Conservation (phyloP, 2,797 vertebrate species). For the Chelon labrosus region DNA sequence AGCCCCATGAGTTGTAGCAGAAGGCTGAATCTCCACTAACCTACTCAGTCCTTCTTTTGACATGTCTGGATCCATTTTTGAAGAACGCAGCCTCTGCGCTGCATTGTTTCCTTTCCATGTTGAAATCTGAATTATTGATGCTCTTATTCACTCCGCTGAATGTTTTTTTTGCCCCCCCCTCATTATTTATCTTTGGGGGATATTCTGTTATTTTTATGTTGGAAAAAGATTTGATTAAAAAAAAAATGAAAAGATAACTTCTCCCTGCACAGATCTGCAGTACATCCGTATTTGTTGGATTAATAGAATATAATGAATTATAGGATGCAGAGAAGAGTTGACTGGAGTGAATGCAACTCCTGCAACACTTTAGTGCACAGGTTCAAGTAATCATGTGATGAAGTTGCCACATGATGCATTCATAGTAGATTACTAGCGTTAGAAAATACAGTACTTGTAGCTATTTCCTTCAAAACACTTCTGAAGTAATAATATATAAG, state of each 20-base stretch:
- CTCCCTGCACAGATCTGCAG: neutral
- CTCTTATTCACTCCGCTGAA: neutral
- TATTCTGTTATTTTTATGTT: too few relatives aligned
- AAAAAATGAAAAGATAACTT: too few relatives aligned
- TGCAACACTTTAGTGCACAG: too few relatives aligned
- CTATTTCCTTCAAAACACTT: neutral
- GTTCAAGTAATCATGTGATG: too few relatives aligned
- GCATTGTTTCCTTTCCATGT: neutral
- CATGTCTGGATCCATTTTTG: neutral
- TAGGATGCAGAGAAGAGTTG: neutral
- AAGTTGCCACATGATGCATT: too few relatives aligned
- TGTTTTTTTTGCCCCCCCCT: too few relatives aligned
- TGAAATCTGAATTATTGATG: neutral
- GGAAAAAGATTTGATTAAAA: too few relatives aligned
- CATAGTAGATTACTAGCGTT: neutral
- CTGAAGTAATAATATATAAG: neutral
- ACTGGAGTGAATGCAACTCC: too few relatives aligned
- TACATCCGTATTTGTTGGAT: neutral
- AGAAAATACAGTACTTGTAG: neutral
- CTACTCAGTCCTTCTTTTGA: neutral
- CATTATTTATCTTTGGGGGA: too few relatives aligned
- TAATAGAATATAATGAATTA: neutral
- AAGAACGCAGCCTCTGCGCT: neutral
- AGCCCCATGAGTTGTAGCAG: neutral
- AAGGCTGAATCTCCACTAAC: neutral